These are phyloP conservation scores for Alligator mississippiensis DNA, from an alignment of 2,113 vertebrate species.

Conservation along the genomic window DNA sequence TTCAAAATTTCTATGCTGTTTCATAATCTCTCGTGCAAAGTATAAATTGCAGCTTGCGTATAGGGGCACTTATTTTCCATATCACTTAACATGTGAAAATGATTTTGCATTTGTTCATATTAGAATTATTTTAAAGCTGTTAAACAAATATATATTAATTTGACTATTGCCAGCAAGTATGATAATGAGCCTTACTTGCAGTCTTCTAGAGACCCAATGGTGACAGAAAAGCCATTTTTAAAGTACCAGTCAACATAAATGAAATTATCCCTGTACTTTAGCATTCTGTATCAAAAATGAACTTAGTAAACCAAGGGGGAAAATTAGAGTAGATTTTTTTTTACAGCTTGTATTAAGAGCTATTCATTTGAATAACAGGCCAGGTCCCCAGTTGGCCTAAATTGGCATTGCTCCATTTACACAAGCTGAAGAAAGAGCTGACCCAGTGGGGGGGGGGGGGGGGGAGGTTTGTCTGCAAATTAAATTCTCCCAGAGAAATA, in stretches of 20 bases:
- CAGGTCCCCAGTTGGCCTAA: neutral
- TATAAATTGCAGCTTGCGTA: slow-evolving; percentile 39
- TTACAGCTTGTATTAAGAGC: neutral
- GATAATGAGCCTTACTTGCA: slow-evolving; percentile 55
- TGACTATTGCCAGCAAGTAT: slow-evolving; percentile 62
- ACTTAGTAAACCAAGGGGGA: neutral
- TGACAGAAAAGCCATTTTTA: slow-evolving; percentile 9
- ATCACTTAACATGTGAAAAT: slow-evolving; percentile 49
- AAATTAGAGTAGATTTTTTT: neutral
- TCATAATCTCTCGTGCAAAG: slow-evolving; percentile 67
- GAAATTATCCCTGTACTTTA: slow-evolving; percentile 1
- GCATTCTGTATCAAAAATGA: neutral
- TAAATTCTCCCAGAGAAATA: slow-evolving; percentile 42
- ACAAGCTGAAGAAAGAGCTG: neutral
- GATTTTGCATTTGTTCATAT: slow-evolving; percentile 47
- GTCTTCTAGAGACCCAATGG: slow-evolving; percentile 4
- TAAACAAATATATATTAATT: slow-evolving; percentile 66
- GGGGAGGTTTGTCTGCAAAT: neutral
- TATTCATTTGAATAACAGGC: slow-evolving; percentile 19
- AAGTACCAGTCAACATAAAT: neutral
- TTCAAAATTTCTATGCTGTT: slow-evolving; percentile 76
- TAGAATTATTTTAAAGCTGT: slow-evolving; percentile 56
- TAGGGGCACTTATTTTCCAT: slow-evolving; percentile 35
- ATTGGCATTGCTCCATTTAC: neutral
- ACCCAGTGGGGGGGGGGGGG: neutral